A percentile compares a stretch with the other conserved stretches of the same genome.
phyloP scores from a whole-genome alignment of 2,113 vertebrate genomes.

The Pterocles gutturalis region DNA sequence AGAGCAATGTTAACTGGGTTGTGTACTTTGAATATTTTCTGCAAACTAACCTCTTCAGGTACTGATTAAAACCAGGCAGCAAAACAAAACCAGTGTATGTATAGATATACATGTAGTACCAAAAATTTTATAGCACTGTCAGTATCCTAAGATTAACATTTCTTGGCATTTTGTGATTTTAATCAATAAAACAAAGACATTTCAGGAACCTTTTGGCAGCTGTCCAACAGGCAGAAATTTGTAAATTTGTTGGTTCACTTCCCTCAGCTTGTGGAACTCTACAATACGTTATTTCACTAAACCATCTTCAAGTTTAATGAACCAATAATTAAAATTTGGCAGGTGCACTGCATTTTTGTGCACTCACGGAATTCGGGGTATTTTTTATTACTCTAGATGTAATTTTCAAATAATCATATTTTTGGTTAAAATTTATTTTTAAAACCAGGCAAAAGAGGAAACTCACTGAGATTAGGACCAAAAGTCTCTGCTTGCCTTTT shows the following conservation, averaged over 20 bases:
- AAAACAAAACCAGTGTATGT: not conserved
- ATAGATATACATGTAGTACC: too few relatives aligned
- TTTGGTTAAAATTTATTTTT: not conserved
- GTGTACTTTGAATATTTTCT: not conserved
- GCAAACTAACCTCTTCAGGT: not conserved
- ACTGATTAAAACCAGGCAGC: not conserved
- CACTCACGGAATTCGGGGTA: not conserved
- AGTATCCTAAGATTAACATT: not conserved
- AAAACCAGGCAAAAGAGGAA: not conserved
- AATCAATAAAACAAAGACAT: not conserved
- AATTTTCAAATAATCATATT: not conserved
- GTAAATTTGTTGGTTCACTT: not conserved
- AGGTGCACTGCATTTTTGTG: not conserved
- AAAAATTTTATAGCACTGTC: not conserved
- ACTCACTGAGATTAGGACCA: not conserved
- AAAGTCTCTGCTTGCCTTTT: not conserved
- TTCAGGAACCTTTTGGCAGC: not conserved
- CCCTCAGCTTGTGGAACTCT: not conserved
- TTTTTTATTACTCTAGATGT: not conserved
- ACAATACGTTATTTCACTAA: not conserved
- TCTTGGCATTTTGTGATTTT: not conserved
- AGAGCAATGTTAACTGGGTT: not conserved
- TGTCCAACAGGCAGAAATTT: not conserved
- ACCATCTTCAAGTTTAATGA: not conserved
- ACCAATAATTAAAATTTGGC: not conserved